Evolutionary conservation across 2,797 vertebrate species (phyloP).

Genomic region (Choloepus didactylus): DNA sequence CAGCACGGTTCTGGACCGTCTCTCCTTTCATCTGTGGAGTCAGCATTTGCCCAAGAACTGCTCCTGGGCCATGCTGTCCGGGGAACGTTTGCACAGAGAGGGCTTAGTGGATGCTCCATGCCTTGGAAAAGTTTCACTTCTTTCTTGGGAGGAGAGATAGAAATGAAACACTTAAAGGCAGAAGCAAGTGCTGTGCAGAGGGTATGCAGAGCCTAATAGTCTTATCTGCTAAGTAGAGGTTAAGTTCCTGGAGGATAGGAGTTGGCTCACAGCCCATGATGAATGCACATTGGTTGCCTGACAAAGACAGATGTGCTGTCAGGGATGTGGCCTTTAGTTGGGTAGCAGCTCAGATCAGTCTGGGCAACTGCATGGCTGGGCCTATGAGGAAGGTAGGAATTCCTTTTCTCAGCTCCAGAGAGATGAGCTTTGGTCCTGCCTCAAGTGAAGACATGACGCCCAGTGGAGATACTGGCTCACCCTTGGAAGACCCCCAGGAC

Average conservation of each 20-base stretch:
- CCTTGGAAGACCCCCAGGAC: not conserved
- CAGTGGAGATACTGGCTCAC: not conserved
- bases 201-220: accelerated
- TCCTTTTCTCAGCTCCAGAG: not conserved
- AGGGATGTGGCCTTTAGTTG: not conserved
- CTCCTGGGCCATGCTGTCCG: not conserved
- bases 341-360: not conserved
- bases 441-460: not conserved
- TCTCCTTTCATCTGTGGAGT: not conserved
- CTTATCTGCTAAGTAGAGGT: not conserved
- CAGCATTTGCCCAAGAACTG: not conserved
- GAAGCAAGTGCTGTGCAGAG: not conserved
- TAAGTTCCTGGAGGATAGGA: not conserved
- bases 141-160: not conserved
- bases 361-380: not conserved
- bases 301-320: not conserved
- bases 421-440: not conserved
- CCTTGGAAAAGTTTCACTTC: not conserved
- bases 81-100: not conserved
- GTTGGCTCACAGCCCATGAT: not conserved
- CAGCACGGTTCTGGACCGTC: not conserved
- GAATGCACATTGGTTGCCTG: not conserved
- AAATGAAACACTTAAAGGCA: not conserved
- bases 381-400: not conserved
- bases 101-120: not conserved